phyloP scores from a whole-genome alignment of 1,140 invertebrate genomes.

The Marisa cornuarietis region DNA sequence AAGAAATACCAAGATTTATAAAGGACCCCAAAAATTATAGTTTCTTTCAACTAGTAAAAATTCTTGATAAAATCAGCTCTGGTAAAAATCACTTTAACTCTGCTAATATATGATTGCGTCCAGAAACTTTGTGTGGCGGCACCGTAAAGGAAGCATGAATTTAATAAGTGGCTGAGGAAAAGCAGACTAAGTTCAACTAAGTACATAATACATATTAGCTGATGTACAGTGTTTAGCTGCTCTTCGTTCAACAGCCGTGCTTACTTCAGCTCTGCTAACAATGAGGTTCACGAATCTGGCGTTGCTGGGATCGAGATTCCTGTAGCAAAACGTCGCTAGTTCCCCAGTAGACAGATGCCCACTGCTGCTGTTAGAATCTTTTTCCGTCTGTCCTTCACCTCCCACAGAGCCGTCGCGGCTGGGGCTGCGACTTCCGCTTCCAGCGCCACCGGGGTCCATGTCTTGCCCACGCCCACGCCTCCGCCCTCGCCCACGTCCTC shows the following conservation, averaged over 20 bases:
- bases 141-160: not conserved
- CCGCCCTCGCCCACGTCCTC: constrained; percentile 33
- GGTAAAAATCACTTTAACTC: too few relatives aligned
- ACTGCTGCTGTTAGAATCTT: constrained; percentile 34
- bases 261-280: constrained; percentile 51
- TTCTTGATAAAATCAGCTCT: too few relatives aligned
- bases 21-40: too few relatives aligned
- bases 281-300: constrained; percentile 45
- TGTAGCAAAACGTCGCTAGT: constrained; percentile 49
- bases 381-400: not conserved
- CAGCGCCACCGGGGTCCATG: not conserved
- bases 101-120: too few relatives aligned
- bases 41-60: too few relatives aligned
- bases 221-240: not conserved
- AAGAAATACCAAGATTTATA: too few relatives aligned
- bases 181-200: not conserved
- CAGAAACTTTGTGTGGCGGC: too few relatives aligned
- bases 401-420: not conserved
- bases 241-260: not conserved
- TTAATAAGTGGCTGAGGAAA: not conserved
- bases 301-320: constrained; percentile 43
- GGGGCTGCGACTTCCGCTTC: not conserved
- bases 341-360: constrained; percentile 33
- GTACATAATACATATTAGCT: not conserved
- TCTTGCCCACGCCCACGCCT: constrained; percentile 27